Base-by-base conservation (phyloP, 1,140 invertebrate species). In the Bicyclus anynana region DNA sequence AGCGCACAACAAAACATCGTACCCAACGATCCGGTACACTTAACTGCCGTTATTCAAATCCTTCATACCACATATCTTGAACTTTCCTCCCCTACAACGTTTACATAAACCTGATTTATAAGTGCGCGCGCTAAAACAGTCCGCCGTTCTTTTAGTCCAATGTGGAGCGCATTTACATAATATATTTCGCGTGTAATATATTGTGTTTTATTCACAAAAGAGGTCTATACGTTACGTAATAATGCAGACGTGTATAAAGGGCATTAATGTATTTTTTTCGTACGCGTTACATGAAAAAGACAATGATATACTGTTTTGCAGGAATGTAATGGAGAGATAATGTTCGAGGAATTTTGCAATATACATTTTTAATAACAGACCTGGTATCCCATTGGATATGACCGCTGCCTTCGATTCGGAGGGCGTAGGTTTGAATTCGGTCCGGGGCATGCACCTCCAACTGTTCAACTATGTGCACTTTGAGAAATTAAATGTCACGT, bases 181-280 rank as follows among this genome's bases (percentile, higher is more conserved):
- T 65, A 71, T 68, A 71, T 71, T 61, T 63, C 59, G 50, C 47
- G 59, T 63, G 69, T 68, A 65, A 71, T 71, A 65, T 71, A 62
- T 71, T 60, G 50, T 71, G 65, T 71, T 60, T 48, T 56, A 42
- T 56, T 56, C 46, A 50, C 47, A 33, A 50, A 56, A 47, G 46
- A 56, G 35, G 13, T 21, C 42, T 46, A 60, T 60, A 59, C 29
- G 38, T 59, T 48, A 47, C 51, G 14, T 44, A 37, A 46, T 54
- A 54, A 60, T 60, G 44, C 38, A 46, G 48, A 23, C 44, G 57
- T 33, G 29, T 44, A 53, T 44, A 42, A 54, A 50, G 40, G 9
- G 18, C 6, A 29, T 9, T 53, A 18, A 12, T 27, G 18, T 38
- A 53, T 38, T 27, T 48, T 53, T 59, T n/a, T 61, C 40, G 40